Evolutionary conservation across 2,113 vertebrate species (phyloP).

Genomic region (Ciconia stormi): DNA sequence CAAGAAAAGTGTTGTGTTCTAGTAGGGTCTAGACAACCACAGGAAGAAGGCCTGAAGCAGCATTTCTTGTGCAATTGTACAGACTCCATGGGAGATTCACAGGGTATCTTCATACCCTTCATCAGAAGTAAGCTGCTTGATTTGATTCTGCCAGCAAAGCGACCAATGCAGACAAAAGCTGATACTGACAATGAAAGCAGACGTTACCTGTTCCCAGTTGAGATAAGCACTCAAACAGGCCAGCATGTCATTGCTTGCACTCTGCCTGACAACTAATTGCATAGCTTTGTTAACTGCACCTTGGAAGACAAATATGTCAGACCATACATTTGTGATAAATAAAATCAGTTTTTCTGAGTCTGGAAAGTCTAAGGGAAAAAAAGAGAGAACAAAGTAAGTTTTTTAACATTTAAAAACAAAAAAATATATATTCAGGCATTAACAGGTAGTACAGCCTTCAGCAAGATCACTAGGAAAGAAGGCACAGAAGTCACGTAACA

Average conservation of each 20-base stretch:
- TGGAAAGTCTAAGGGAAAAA: constrained; percentile 80
- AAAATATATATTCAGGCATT: neutral
- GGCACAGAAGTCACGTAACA: neutral
- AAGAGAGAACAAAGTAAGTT: neutral
- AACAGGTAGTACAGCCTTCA: neutral
- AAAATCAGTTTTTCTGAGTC: constrained; percentile 85
- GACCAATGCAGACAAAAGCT: neutral
- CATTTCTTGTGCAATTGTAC: neutral
- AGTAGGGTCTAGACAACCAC: neutral
- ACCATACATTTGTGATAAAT: constrained; percentile 89
- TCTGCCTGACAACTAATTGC: constrained; percentile 81
- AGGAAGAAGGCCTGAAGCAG: neutral
- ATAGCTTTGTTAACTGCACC: constrained; percentile 84
- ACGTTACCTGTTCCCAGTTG: constrained; percentile 88
- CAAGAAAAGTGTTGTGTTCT: neutral
- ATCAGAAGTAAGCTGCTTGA: neutral
- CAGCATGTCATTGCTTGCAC: constrained; percentile 75
- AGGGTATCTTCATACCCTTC: neutral
- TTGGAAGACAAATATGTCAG: constrained; percentile 78
- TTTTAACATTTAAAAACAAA: neutral
- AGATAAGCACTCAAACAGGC: constrained; percentile 81
- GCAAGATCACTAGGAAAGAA: neutral
- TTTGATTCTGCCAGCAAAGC: neutral
- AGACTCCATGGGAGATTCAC: neutral
- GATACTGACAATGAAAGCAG: neutral